Evolutionary conservation across 2,113 vertebrate species (phyloP).

Genomic region (Scolopax mira): DNA sequence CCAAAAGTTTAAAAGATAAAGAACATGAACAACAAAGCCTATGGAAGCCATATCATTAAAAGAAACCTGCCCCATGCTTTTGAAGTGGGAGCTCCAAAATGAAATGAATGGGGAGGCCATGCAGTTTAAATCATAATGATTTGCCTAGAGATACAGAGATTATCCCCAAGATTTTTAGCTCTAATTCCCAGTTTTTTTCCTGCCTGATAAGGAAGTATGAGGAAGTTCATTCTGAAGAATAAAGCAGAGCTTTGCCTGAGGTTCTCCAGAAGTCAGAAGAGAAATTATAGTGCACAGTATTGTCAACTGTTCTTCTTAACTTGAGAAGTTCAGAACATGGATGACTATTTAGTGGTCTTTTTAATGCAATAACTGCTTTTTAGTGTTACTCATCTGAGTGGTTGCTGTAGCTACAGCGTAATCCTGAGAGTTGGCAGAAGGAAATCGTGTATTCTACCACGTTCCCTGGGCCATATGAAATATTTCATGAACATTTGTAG

Average conservation of each 20-base stretch:
- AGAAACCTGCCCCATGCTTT: neutral
- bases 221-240: neutral
- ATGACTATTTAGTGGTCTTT: neutral
- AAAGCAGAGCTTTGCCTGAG: neutral
- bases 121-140: neutral
- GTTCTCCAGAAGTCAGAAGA: neutral
- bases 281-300: neutral
- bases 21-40: neutral
- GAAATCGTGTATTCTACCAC: neutral
- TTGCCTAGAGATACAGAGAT: neutral
- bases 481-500: neutral
- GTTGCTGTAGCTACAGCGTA: conserved; percentile 49
- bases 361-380: neutral
- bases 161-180: neutral
- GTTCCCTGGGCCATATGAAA: neutral
- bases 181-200: neutral
- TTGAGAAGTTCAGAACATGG: neutral
- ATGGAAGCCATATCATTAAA: neutral
- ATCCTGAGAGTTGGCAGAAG: neutral
- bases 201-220: neutral
- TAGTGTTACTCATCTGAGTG: neutral
- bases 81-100: neutral
- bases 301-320: neutral
- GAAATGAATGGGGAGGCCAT: neutral
- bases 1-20: neutral